Conservation (phyloP, 2,888 invertebrate species). For the Rhimphoctona megacephalus region DNA sequence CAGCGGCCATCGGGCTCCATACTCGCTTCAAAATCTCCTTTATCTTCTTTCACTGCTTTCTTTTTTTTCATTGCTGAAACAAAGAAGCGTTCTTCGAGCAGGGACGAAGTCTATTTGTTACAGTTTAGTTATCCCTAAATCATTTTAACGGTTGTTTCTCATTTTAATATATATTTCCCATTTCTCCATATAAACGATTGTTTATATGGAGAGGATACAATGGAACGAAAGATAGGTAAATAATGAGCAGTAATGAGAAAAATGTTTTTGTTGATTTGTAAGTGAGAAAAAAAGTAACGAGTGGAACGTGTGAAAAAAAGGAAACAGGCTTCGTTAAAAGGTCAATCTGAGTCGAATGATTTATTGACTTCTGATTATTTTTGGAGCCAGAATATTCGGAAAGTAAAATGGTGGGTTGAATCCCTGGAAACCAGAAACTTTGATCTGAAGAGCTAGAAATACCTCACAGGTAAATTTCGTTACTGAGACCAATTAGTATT, state of each 20-base stretch:
- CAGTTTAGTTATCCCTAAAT: no score
- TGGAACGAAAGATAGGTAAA: background rate
- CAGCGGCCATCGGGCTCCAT: conserved; percentile 26
- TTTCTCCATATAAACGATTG: no score
- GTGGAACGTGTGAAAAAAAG: background rate
- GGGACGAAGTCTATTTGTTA: no score
- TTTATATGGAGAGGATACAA: background rate
- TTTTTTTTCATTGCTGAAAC: background rate
- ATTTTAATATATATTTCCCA: no score
- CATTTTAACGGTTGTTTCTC: no score
- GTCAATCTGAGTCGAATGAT: background rate
- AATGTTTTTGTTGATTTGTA: background rate
- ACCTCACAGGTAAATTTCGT: background rate
- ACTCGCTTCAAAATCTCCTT: background rate
- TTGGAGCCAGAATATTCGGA: background rate
- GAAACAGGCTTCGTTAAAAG: background rate
- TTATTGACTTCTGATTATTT: background rate
- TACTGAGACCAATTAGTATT: background rate
- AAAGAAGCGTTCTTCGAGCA: background rate
- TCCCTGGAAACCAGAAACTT: background rate
- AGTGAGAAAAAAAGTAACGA: background rate
- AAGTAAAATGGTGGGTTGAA: background rate
- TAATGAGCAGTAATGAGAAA: background rate
- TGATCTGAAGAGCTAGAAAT: background rate
- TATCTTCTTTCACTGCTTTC: background rate